phyloP scores from a whole-genome alignment of 2,888 invertebrate species.

The Lasioglossum villosulum region DNA sequence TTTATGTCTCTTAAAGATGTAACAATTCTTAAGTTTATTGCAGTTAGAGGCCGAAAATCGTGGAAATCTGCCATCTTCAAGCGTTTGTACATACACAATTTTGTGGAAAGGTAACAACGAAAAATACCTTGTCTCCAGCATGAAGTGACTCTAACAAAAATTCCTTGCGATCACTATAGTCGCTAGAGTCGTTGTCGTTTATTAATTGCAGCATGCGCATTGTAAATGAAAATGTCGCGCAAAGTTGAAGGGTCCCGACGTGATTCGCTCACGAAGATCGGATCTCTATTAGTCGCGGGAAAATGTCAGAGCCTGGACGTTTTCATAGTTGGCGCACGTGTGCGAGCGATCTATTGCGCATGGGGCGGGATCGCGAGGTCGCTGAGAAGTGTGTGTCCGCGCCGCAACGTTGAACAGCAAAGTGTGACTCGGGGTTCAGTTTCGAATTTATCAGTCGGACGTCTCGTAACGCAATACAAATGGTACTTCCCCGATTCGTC shows the following conservation, averaged over 20 bases:
- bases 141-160: too few species aligned
- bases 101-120: too few species aligned
- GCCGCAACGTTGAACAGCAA: slow-evolving; percentile 46
- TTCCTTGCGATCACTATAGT: background rate
- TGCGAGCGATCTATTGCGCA: slow-evolving; percentile 50
- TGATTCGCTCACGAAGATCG: slow-evolving; percentile 41
- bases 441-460: slow-evolving; percentile 48
- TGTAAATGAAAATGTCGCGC: slow-evolving; percentile 37
- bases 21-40: too few species aligned
- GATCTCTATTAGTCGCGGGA: slow-evolving; percentile 55
- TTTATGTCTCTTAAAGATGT: too few species aligned
- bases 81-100: too few species aligned
- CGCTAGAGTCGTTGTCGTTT: background rate
- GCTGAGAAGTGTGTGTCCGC: slow-evolving; percentile 2
- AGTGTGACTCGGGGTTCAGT: slow-evolving; percentile 43
- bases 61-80: too few species aligned
- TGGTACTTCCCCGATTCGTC: slow-evolving; percentile 28
- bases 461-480: slow-evolving; percentile 35
- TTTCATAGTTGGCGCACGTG: slow-evolving; percentile 41
- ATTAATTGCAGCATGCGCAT: background rate
- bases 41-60: too few species aligned
- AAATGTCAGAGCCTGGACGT: slow-evolving; percentile 58
- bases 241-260: slow-evolving; percentile 5
- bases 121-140: too few species aligned
- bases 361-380: slow-evolving; percentile 1